Conservation (phyloP, 1,140 invertebrate genomes). For the Lerema accius region DNA sequence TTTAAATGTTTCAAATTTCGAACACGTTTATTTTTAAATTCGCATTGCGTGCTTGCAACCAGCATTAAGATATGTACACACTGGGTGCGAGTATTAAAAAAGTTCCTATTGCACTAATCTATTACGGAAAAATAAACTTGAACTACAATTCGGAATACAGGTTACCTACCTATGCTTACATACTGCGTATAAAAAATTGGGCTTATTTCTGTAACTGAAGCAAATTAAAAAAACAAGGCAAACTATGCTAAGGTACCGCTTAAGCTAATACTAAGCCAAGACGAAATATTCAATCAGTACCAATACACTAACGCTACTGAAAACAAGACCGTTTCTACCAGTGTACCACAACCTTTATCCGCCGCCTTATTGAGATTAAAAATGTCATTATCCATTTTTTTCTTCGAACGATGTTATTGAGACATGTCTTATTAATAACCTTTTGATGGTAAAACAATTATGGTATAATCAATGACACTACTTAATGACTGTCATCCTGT, state of each 20-base stretch:
- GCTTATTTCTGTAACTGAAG: too few species aligned
- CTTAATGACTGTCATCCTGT: constrained; percentile 8
- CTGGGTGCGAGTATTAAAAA: not conserved
- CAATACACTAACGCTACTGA: too few species aligned
- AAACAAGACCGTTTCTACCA: too few species aligned
- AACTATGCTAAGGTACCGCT: too few species aligned
- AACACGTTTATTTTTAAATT: constrained; percentile 58
- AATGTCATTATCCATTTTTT: constrained; percentile 25
- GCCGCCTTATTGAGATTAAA: constrained; percentile 21
- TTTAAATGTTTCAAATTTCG: constrained; percentile 80
- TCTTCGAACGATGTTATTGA: constrained; percentile 1
- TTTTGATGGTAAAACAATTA: constrained; percentile 14
- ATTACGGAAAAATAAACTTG: too few species aligned
- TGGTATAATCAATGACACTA: constrained; percentile 15
- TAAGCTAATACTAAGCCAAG: too few species aligned
- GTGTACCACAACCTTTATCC: constrained; percentile 6
- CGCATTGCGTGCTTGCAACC: constrained; percentile 52
- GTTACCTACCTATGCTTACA: too few species aligned
- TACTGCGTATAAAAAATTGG: too few species aligned
- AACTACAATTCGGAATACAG: too few species aligned
- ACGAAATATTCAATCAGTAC: too few species aligned
- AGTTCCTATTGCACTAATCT: too few species aligned
- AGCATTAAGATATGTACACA: constrained; percentile 12
- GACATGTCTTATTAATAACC: constrained; percentile 12
- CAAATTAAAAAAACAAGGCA: too few species aligned